Evolutionary conservation across 2,797 vertebrate genomes (phyloP).

Genomic region (Tamandua tetradactyla): DNA sequence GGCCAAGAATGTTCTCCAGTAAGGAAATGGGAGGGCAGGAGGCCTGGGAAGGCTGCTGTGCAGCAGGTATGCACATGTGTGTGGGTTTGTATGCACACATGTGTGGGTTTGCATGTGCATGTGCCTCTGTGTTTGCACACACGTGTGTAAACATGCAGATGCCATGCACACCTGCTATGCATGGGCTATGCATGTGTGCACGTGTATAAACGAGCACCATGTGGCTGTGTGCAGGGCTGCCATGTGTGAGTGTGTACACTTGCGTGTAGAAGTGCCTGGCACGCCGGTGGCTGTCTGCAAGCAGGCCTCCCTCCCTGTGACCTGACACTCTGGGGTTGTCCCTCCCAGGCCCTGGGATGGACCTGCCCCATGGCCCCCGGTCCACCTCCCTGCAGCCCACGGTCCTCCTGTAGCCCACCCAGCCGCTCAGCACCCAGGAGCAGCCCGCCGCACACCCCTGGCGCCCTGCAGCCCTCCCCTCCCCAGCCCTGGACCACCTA

Average conservation of each 20-base stretch:
- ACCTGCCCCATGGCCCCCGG: too few species aligned
- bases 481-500: constrained; percentile 58
- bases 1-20: neutral
- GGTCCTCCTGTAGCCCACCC: neutral
- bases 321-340: fast-evolving
- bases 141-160: neutral
- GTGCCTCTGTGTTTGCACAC: too few species aligned
- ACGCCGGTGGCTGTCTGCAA: fast-evolving
- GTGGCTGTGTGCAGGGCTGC: fast-evolving
- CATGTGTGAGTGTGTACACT: neutral
- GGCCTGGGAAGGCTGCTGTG: fast-evolving
- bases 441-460: fast-evolving
- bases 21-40: fast-evolving
- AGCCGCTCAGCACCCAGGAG: neutral
- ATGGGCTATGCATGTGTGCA: too few species aligned
- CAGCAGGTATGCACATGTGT: too few species aligned
- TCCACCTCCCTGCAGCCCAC: too few species aligned
- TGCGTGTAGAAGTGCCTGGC: too few species aligned
- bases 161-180: neutral
- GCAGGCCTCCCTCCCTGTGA: neutral
- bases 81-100: too few species aligned
- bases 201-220: too few species aligned
- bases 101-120: too few species aligned
- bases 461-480: fast-evolving
- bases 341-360: too few species aligned